phyloP scores from a whole-genome alignment of 2,888 invertebrate genomes.

The Dasysyrphus albostriatus region DNA sequence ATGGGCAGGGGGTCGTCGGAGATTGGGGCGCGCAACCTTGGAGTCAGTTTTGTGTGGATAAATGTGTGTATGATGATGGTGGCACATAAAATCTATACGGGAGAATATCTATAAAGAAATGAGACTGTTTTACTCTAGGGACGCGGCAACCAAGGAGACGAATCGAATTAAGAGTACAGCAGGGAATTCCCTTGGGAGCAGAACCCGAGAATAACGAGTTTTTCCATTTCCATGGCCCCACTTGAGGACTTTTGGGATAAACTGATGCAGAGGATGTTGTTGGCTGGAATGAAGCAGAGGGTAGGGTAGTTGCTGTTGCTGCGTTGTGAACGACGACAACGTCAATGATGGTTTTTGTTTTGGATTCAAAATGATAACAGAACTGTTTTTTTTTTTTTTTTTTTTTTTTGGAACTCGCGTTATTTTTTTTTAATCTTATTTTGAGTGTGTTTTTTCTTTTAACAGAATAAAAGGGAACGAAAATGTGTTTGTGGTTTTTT shows the following conservation, averaged over 20 bases:
- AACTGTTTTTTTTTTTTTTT: slow-evolving; percentile 2
- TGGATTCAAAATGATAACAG: slow-evolving; percentile 71
- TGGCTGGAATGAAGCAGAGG: slow-evolving; percentile 53
- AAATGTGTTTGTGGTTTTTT: slow-evolving; percentile 38
- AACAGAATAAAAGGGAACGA: slow-evolving; percentile 35
- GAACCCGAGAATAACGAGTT: slow-evolving; percentile 76
- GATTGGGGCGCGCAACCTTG: slow-evolving; percentile 66
- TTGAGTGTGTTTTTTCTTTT: slow-evolving; percentile 52
- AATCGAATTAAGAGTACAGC: slow-evolving; percentile 83
- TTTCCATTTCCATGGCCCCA: slow-evolving; percentile 68
- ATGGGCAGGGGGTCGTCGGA: slow-evolving; percentile 15
- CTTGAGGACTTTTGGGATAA: slow-evolving; percentile 75
- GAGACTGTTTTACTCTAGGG: slow-evolving; percentile 77
- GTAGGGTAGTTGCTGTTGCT: slow-evolving; percentile 60
- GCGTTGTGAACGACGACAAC: slow-evolving; percentile 59
- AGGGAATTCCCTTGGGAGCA: slow-evolving; percentile 77
- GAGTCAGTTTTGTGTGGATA: slow-evolving; percentile 45
- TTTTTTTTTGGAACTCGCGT: slow-evolving; percentile 52
- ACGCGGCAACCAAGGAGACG: slow-evolving; percentile 81
- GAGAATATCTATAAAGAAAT: slow-evolving; percentile 74
- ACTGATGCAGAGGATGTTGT: slow-evolving; percentile 68
- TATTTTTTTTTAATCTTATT: slow-evolving; percentile 38
- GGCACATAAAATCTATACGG: slow-evolving; percentile 71
- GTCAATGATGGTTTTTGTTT: slow-evolving; percentile 68
- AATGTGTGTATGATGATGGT: slow-evolving; percentile 52